Base-by-base conservation (phyloP, 2,797 vertebrate genomes). In the Anguilla anguilla region DNA sequence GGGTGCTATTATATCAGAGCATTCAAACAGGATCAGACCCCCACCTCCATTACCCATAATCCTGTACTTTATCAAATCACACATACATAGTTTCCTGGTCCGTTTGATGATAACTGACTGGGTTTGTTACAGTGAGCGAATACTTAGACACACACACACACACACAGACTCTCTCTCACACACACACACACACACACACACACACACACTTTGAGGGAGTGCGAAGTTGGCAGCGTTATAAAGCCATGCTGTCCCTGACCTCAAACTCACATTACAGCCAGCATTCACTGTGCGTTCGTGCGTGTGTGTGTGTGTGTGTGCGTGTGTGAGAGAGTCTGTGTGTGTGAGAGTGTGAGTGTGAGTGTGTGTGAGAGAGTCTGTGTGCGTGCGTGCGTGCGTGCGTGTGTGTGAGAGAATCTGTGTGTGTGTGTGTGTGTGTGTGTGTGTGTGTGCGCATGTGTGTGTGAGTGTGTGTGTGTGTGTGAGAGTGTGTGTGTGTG, bases 161-260 rank as follows among this genome's bases (percentile, higher is more conserved):
- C 92, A 92, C 90, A 90, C 91, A 61, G 28, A 64, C 74, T n/a
- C 79, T 17, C 57, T 15, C 4, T 0, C 61, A 64, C 19, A 59
- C 57, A 15, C 57, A 22, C 57, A 59, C 19, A 22, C 57, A 61
- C 59, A 61, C 59, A 61, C 59, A 61, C 59, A 25, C 59, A 61
- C 59, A 61, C 11, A 1, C 57, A 15, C 57, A 15, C 7, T 15
- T 13, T 25, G 84, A 22, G 17, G 39, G n/a, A 43, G n/a, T 31
- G 25, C 46, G 17, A 53, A 64, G 19, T 64, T 64, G 61, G 61
- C 61, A 67, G 61, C 25, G 25, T 25, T 67, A 67, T n/a, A n/a
- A 25, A 67, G 61, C 25, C 61, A 6, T 84, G 35, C 67, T 7
- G 25, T 57, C 31, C 28, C 59, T 17, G 55, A 35, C 39, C 53